phyloP scores from a whole-genome alignment of 2,113 vertebrate genomes.

The Etia nguti region DNA sequence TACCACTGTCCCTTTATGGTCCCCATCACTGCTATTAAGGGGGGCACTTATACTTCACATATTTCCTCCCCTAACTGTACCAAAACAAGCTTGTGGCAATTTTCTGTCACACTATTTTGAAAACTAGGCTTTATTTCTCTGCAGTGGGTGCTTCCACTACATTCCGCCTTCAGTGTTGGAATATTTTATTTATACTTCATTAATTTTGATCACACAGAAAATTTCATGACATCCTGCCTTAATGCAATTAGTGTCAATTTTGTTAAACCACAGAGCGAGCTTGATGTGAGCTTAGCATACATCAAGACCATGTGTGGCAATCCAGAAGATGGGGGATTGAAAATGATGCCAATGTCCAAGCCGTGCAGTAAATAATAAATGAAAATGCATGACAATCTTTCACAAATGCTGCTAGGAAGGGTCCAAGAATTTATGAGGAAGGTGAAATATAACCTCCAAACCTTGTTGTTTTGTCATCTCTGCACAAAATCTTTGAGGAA shows the following conservation, averaged over 20 bases:
- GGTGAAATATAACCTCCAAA: slow-evolving; percentile 7
- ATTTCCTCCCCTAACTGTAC: not conserved
- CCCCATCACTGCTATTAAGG: not conserved
- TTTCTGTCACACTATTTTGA: not conserved
- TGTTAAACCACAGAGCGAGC: not conserved
- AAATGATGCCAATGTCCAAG: not conserved
- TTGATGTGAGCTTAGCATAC: not conserved
- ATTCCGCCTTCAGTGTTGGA: not conserved
- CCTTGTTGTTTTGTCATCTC: slow-evolving; percentile 13
- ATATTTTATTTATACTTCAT: slow-evolving; percentile 47
- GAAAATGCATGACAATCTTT: not conserved
- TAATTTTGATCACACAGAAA: slow-evolving; percentile 21
- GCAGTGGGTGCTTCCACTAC: not conserved
- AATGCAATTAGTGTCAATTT: slow-evolving; percentile 18
- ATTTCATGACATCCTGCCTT: slow-evolving; percentile 13
- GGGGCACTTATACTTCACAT: not conserved
- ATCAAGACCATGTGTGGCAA: not conserved
- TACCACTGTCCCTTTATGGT: not conserved
- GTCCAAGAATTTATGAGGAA: not conserved
- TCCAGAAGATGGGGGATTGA: too few relatives aligned
- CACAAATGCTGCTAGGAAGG: not conserved
- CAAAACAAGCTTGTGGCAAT: not conserved
- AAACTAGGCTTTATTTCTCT: not conserved
- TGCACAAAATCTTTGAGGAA: slow-evolving; percentile 4
- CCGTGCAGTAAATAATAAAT: not conserved